These are phyloP conservation scores for Muraenolepis orangiensis DNA, from an alignment of 2,797 vertebrate species.

Conservation along the genomic window DNA sequence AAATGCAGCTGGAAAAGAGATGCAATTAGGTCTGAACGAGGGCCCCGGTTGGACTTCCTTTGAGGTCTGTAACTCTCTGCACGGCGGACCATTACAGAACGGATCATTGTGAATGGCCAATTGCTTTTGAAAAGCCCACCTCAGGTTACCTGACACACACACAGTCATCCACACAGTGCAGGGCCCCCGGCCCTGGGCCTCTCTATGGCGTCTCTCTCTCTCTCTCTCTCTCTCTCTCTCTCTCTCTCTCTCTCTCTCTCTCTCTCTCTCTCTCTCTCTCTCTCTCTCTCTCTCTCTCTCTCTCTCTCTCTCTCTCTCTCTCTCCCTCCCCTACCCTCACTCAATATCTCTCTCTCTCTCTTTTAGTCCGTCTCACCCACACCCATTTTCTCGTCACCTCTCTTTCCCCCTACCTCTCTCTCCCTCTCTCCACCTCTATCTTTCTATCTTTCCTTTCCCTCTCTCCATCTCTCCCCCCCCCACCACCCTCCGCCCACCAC, in stretches of 20 bases:
- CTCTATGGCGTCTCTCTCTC: background rate
- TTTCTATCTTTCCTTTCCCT: background rate
- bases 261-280: no score
- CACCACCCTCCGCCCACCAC: no score
- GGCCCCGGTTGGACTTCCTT: background rate
- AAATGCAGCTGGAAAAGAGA: background rate
- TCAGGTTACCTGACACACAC: slow-evolving; percentile 38
- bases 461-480: slow-evolving; percentile 18
- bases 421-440: no score
- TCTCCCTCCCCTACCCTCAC: no score
- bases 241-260: no score
- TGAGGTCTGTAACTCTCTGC: background rate
- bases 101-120: slow-evolving; percentile 25
- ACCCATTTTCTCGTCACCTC: no score
- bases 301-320: background rate
- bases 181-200: no score
- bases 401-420: no score
- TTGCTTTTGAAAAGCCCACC: slow-evolving; percentile 31
- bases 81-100: slow-evolving; percentile 18
- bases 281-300: no score
- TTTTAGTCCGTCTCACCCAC: no score
- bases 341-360: no score
- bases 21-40: background rate
- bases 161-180: slow-evolving; percentile 28
- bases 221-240: no score